Conservation (phyloP, 2,113 vertebrate species). For the Opisthocomus hoazin region DNA sequence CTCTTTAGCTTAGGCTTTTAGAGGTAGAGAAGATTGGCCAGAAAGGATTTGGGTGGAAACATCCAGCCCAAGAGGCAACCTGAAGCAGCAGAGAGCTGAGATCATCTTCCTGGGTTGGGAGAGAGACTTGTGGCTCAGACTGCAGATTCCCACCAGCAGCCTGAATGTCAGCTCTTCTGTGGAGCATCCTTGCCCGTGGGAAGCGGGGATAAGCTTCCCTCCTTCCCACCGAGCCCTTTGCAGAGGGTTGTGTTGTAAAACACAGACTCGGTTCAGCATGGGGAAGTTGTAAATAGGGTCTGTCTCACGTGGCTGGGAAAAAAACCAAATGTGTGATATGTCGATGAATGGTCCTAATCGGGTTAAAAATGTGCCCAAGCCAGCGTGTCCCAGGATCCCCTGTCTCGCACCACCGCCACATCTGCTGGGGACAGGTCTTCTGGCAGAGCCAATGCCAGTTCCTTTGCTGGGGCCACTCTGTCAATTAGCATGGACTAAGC, state of each 20-base stretch:
- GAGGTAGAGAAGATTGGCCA: background rate
- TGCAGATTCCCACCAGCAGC: background rate
- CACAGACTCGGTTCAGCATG: background rate
- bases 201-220: background rate
- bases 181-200: background rate
- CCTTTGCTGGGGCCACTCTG: background rate
- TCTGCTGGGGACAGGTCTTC: background rate
- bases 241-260: background rate
- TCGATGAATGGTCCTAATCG: background rate
- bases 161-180: background rate
- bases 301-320: background rate
- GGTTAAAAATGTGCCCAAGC: background rate
- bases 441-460: background rate
- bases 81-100: background rate
- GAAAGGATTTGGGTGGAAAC: background rate
- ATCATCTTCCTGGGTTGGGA: background rate
- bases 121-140: background rate
- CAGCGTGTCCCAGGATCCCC: background rate
- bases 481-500: conserved; percentile 4
- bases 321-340: fast-evolving
- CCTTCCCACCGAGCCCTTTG: background rate
- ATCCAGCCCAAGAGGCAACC: background rate
- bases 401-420: background rate
- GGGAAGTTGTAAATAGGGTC: background rate
- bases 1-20: background rate